Evolutionary conservation across 2,113 vertebrate genomes (phyloP), one percentile per base, ranked within the genome.

Genomic region (Shinisaurus crocodilurus): DNA sequence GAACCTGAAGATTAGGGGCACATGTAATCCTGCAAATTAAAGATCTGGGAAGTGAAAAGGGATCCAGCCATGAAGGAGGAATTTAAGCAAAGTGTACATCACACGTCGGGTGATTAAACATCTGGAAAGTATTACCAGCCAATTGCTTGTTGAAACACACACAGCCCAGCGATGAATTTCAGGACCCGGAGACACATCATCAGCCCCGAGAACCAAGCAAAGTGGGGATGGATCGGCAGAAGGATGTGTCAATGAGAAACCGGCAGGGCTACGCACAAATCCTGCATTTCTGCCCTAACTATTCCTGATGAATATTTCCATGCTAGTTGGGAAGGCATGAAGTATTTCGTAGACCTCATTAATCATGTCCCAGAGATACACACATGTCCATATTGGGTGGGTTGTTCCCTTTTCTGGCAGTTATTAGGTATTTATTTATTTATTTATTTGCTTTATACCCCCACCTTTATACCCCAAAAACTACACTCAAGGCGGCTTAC

Each of bases 81-180:
- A 87, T 85, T 65, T 16, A 54, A 70, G 1, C 54, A 15, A 89
- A 94, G 87, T 72, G 81, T 86, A 48, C 67, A 40, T 86, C 91
- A 92, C 88, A 91, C 86, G 65, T 57, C 89, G 88, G 91, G 95
- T 45, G 79, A 65, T 2, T 85, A 92, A 90, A 93, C 94, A 92
- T 90, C 94, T 92, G 93, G 79, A 90, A 92, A 82, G 3, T 7
- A 74, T 91, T 94, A 89, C 43, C 67, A 65, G 76, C 10, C 48
- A 37, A 20, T 90, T 50, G 79, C 0, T 0, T 65, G 54, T 12
- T 3, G 86, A 92, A 95, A 87, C 76, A 20, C 80, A 18, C n/a
- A n/a, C 63, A 57, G 34, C 8, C 1, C 6, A 1, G n/a, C 83
- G 95, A 89, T 82, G 86, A 89, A 43, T 34, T 85, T 82, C 93